These are phyloP conservation scores for Karalla daura DNA, from an alignment of 2,797 vertebrate species.

Conservation along the genomic window DNA sequence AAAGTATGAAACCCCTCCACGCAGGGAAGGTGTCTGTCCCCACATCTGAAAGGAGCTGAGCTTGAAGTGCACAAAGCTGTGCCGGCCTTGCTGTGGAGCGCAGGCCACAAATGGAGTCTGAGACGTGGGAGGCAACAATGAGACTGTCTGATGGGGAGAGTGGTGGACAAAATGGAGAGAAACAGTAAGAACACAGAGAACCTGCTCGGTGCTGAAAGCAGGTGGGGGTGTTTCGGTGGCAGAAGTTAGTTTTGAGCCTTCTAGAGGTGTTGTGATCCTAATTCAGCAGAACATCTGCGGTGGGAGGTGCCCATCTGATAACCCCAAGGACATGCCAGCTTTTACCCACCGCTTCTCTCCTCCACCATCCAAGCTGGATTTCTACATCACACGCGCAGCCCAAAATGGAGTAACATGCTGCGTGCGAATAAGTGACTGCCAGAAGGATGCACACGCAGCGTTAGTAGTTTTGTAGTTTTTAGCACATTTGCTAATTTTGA, in stretches of 20 bases:
- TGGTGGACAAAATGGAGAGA: constrained; percentile 15
- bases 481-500: neutral
- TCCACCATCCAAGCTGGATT: constrained; percentile 26
- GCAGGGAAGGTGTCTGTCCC: neutral
- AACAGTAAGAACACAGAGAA: constrained; percentile 8
- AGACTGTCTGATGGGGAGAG: neutral
- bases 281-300: constrained; percentile 74
- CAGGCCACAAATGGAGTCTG: neutral
- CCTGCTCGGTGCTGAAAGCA: constrained; percentile 17
- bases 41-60: neutral
- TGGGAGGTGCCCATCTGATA: constrained; percentile 63
- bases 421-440: constrained; percentile 9
- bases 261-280: constrained; percentile 56
- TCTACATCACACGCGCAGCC: constrained; percentile 16
- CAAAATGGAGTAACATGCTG: constrained; percentile 5
- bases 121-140: neutral
- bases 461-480: neutral
- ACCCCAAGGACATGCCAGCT: constrained; percentile 59
- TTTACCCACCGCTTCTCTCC: constrained; percentile 20
- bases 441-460: neutral
- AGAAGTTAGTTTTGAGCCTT: constrained; percentile 54
- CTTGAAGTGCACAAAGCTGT: neutral
- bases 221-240: constrained; percentile 32
- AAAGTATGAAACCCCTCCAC: constrained; percentile 6
- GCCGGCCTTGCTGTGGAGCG: neutral